These are phyloP conservation scores for Catajapyx aquilonaris DNA, from an alignment of 1,140 invertebrate species.

Conservation along the genomic window DNA sequence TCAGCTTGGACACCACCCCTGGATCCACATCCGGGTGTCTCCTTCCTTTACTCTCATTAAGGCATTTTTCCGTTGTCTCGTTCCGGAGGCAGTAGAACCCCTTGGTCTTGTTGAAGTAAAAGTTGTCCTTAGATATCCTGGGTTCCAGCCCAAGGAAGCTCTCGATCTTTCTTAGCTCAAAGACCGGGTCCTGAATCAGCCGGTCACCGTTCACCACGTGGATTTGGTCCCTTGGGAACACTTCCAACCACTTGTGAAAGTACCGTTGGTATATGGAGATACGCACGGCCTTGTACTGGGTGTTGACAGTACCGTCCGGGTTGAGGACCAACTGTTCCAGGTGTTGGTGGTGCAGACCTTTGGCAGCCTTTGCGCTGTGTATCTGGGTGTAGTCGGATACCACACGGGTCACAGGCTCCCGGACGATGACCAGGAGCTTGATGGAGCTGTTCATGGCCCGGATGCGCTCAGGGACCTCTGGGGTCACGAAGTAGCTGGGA, in stretches of 20 bases:
- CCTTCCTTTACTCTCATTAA: conserved; percentile 85
- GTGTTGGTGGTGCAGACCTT: conserved; percentile 25
- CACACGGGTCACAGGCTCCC: conserved; percentile 83
- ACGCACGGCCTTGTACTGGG: conserved; percentile 48
- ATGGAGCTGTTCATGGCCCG: conserved; percentile 81
- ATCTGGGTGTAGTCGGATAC: conserved; percentile 92
- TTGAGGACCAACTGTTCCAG: conserved; percentile 64
- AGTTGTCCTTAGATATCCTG: conserved; percentile 64
- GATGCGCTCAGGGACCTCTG: conserved; percentile 74
- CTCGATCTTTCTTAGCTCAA: conserved; percentile 69
- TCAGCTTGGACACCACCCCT: conserved; percentile 60
- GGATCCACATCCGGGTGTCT: conserved; percentile 72
- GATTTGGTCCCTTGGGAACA: conserved; percentile 70
- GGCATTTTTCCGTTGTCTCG: conserved; percentile 67
- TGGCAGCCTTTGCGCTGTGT: conserved; percentile 33
- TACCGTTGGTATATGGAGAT: conserved; percentile 72
- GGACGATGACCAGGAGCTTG: conserved; percentile 79
- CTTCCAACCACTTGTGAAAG: conserved; percentile 57
- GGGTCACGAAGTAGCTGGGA: conserved; percentile 91
- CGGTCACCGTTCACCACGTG: conserved; percentile 88
- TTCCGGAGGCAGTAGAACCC: conserved; percentile 88
- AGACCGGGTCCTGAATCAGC: conserved; percentile 83
- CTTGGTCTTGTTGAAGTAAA: conserved; percentile 93
- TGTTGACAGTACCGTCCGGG: conserved; percentile 60
- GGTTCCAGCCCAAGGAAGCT: conserved; percentile 64